Percentiles rank a stretch among this genome's conserved stretches.
phyloP scores from a whole-genome alignment of 2,797 vertebrate species.

The Dendrocincla tyrannina region DNA sequence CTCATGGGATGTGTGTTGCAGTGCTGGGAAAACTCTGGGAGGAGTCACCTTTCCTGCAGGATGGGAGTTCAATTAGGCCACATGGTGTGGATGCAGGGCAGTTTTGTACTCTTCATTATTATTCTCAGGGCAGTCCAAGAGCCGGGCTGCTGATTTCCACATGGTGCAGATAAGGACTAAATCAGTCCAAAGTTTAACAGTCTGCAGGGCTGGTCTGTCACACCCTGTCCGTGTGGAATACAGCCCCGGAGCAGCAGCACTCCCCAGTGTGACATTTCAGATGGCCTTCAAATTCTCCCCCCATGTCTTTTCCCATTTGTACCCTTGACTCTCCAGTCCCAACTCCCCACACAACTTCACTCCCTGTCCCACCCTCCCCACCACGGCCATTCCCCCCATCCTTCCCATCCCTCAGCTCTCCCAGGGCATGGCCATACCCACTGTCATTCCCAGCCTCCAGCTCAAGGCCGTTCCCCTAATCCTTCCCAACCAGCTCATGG shows the following conservation, averaged over 20 bases:
- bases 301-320: accelerated
- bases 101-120: background rate
- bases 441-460: no score
- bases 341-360: background rate
- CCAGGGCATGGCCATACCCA: background rate
- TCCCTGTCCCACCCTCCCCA: no score
- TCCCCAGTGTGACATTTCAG: accelerated
- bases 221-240: background rate
- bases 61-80: background rate
- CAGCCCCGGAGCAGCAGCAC: accelerated
- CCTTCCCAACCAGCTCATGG: no score
- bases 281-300: background rate
- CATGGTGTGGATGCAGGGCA: accelerated
- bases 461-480: background rate
- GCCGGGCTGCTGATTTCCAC: background rate
- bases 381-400: accelerated
- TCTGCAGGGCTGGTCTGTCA: background rate
- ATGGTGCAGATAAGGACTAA: background rate
- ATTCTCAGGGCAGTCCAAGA: background rate
- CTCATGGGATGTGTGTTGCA: accelerated
- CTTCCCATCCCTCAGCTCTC: background rate
- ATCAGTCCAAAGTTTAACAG: background rate
- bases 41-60: background rate
- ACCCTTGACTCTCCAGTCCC: background rate
- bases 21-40: background rate